Evolutionary conservation across 1,140 invertebrate species (phyloP).

Genomic region (Pogonognathellus flavescens): DNA sequence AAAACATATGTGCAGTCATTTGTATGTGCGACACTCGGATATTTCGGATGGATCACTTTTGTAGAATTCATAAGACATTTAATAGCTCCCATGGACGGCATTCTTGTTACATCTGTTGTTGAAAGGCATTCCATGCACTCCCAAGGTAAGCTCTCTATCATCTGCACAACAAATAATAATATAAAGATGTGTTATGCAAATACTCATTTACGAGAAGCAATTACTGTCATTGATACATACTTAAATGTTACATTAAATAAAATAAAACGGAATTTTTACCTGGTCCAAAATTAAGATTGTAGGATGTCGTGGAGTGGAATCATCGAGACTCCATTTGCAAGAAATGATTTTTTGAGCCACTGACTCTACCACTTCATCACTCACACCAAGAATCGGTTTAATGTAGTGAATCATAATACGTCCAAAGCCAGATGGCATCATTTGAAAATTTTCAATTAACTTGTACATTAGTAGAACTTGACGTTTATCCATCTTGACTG

Average conservation of each 20-base stretch:
- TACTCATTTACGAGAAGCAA: too few relatives aligned
- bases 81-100: constrained; percentile 62
- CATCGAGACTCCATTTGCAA: background rate
- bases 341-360: background rate
- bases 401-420: constrained; percentile 34
- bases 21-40: constrained; percentile 44
- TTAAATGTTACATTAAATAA: background rate
- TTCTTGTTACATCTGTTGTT: constrained; percentile 62
- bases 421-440: background rate
- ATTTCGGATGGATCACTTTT: constrained; percentile 13
- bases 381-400: background rate
- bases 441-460: constrained; percentile 61
- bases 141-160: constrained; percentile 64
- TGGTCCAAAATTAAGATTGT: constrained; percentile 65
- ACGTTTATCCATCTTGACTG: background rate
- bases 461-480: constrained; percentile 58
- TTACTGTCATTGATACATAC: too few relatives aligned
- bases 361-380: background rate
- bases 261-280: constrained; percentile 42
- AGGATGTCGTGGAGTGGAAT: constrained; percentile 40
- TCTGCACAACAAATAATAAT: constrained; percentile 44
- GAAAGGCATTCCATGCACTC: constrained; percentile 58
- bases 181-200: too few relatives aligned
- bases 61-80: constrained; percentile 17
- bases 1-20: constrained; percentile 58